These are phyloP conservation scores for Andrena hattorfiana DNA, from an alignment of 2,888 invertebrate genomes.

Conservation along the genomic window DNA sequence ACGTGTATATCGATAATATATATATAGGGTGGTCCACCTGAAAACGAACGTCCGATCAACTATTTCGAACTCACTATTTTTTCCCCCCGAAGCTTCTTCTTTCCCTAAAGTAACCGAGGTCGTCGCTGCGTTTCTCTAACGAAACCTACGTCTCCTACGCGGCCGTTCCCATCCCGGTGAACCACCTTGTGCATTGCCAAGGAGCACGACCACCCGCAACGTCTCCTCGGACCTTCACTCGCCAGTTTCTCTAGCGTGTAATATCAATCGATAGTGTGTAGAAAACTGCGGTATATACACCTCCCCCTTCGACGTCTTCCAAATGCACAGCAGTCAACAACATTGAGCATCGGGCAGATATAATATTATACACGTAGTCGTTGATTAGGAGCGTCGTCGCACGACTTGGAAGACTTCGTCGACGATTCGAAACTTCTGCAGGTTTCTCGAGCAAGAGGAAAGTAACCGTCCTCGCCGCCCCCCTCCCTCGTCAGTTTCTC, in stretches of 20 bases:
- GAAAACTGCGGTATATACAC: conserved; percentile 60
- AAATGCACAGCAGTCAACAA: conserved; percentile 62
- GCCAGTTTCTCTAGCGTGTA: conserved; percentile 16
- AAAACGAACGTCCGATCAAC: not conserved
- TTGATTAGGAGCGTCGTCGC: conserved; percentile 60
- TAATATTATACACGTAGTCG: conserved; percentile 52
- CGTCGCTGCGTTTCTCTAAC: no score
- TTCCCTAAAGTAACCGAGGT: no score
- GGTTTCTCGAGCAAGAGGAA: conserved; percentile 20
- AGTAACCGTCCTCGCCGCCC: conserved; percentile 21
- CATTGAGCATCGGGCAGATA: conserved; percentile 65
- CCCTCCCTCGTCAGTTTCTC: not conserved
- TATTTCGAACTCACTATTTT: not conserved
- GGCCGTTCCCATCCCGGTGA: conserved; percentile 9
- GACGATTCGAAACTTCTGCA: conserved; percentile 49
- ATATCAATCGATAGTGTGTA: conserved; percentile 36
- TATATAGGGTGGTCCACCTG: not conserved
- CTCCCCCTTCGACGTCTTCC: conserved; percentile 58
- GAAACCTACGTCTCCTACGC: not conserved
- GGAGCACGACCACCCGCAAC: conserved; percentile 5
- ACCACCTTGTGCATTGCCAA: conserved; percentile 10
- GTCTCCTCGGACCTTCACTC: not conserved
- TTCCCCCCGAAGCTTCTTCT: no score
- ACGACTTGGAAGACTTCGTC: conserved; percentile 68
- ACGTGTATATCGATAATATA: conserved; percentile 1